Percentiles rank a stretch among this genome's conserved stretches.
Evolutionary conservation across 2,113 vertebrate species (phyloP).

Genomic region (Furnarius figulus): DNA sequence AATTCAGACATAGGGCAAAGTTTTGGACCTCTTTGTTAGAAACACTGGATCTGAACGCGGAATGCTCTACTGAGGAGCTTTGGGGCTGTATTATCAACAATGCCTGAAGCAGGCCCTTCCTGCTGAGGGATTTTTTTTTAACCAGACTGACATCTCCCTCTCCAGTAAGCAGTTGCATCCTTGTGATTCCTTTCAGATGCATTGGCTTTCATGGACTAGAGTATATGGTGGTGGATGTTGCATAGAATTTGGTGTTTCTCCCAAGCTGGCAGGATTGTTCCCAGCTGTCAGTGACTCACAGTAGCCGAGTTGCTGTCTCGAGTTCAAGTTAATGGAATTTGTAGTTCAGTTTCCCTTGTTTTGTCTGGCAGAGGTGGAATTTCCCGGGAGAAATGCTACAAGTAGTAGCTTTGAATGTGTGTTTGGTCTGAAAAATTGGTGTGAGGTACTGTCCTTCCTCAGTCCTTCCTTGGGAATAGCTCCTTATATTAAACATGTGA

Average conservation of each 20-base stretch:
- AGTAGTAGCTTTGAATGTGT: neutral
- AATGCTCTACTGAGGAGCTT: neutral
- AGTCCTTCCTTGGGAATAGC: neutral
- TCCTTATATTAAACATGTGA: neutral
- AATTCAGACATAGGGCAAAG: fast-evolving
- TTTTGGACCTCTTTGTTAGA: neutral
- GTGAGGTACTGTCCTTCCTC: neutral
- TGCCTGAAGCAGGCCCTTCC: neutral
- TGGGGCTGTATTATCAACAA: neutral
- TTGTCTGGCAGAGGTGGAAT: constrained; percentile 12
- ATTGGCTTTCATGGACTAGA: neutral
- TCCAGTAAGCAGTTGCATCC: neutral
- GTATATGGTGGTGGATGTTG: neutral
- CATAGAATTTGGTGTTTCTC: neutral
- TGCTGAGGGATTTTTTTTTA: neutral
- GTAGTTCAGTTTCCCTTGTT: constrained; percentile 8
- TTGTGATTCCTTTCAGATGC: constrained; percentile 10
- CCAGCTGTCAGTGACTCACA: constrained; percentile 59
- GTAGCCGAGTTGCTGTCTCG: neutral
- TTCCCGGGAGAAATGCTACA: neutral
- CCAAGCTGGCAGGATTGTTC: constrained; percentile 13
- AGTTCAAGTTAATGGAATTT: constrained; percentile 54
- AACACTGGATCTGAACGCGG: neutral
- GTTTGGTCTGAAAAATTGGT: neutral
- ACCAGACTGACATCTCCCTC: neutral